Base-by-base conservation (phyloP, 2,888 invertebrate genomes). In the Drosophila helvetica region DNA sequence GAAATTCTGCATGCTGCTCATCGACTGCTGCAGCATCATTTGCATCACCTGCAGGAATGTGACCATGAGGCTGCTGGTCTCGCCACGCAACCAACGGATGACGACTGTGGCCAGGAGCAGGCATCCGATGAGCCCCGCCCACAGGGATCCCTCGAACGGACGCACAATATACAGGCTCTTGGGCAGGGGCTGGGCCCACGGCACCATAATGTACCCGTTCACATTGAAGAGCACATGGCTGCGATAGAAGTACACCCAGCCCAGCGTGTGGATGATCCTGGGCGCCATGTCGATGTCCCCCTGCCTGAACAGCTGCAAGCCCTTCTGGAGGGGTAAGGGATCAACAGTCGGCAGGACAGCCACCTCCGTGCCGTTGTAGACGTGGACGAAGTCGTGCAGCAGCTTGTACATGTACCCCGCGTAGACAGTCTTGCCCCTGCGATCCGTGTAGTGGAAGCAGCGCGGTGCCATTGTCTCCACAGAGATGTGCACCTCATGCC, bases 351-450 rank as follows among this genome's bases (percentile, higher is more conserved):
- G 25, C 1, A 57, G 22, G 1, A 64, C 42, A 54, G 54, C 12
- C 19, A 48, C 3, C 46, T 66, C 59, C 1, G 77, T 76, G n/a
- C 75, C 80, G 65, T 89, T 89, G 33, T 80, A 65, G 0, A 65
- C 64, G 0, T 38, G 5, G 1, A 78, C 70, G 17, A 89, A 89
- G 9, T 57, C 55, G 8, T 62, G 45, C 0, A 88, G 2, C 0
- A 74, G 27, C 5, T 65, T 46, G 30, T 59, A 75, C 63, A 86
- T 75, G 42, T 88, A 88, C 0, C 89, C 89, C 0, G 72, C 63
- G 8, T 54, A 48, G 0, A 77, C 60, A 1, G 15, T 4, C 6
- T 73, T 5, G 0, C 88, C 86, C 0, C 55, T n/a, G 0, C 60
- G 56, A 57, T 86, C 76, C 0, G 22, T 69, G 25, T 78, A 80